phyloP scores from a whole-genome alignment of 2,113 vertebrate species.

The Corythoichthys haematopterus region DNA sequence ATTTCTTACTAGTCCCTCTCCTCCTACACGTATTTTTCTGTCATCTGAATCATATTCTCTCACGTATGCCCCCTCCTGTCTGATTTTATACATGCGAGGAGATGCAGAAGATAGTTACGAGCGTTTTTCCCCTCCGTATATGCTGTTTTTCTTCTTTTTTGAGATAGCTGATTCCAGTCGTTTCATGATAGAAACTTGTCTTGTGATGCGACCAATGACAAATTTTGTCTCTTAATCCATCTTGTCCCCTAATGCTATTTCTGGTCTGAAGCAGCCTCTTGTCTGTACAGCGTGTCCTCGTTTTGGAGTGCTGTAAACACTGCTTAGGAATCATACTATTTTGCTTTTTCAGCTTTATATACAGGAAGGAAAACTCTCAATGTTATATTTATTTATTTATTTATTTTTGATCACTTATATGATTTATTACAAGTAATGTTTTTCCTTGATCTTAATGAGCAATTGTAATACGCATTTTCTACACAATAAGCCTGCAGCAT shows the following conservation, averaged over 20 bases:
- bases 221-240: neutral
- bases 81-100: constrained; percentile 34
- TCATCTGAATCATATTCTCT: constrained; percentile 16
- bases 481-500: neutral
- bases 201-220: neutral
- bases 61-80: constrained; percentile 59
- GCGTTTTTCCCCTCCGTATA: neutral
- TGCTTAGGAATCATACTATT: constrained; percentile 11
- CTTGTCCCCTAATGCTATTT: neutral
- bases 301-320: constrained; percentile 9
- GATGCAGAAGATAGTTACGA: constrained; percentile 25
- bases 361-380: too few species aligned
- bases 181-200: neutral
- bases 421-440: neutral
- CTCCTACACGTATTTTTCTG: constrained; percentile 28
- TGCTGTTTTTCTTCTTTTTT: neutral
- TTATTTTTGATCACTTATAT: neutral
- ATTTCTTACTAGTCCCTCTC: constrained; percentile 14
- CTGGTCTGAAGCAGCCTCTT: constrained; percentile 8
- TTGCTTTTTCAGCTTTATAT: neutral
- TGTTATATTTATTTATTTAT: neutral
- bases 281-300: neutral
- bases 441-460: neutral
- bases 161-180: neutral
- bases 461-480: neutral